Conservation (phyloP, 1,140 invertebrate genomes). For the Penaeus vannamei region DNA sequence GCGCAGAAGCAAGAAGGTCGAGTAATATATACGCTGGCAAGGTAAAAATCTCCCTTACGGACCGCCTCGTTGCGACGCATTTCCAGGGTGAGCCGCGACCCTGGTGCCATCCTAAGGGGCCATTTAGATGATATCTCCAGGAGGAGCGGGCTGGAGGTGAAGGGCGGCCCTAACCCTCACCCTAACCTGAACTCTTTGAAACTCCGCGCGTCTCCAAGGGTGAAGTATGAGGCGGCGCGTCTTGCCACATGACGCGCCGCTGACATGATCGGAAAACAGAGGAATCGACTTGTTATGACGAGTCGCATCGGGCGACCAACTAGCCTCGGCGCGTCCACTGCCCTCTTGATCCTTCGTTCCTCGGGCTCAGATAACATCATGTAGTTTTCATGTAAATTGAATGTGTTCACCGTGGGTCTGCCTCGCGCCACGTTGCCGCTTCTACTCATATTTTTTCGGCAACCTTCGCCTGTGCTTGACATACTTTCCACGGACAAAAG, state of each 20-base stretch:
- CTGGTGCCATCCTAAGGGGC: conserved; percentile 49
- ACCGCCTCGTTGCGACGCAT: background rate
- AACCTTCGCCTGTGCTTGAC: too few species aligned
- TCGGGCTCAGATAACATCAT: too few species aligned
- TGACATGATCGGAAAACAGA: background rate
- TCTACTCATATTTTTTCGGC: too few species aligned
- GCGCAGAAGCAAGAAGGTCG: background rate
- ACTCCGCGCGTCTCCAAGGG: too few species aligned
- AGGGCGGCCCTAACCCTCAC: conserved; percentile 23
- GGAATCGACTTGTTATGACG: background rate
- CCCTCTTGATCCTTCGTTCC: too few species aligned
- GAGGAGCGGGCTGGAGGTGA: conserved; percentile 43
- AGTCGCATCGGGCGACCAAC: background rate
- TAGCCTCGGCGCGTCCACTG: too few species aligned
- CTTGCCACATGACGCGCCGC: background rate
- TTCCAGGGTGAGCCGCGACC: background rate
- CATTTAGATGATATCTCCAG: conserved; percentile 62
- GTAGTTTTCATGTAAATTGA: too few species aligned
- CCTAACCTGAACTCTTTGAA: too few species aligned
- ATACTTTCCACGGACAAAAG: too few species aligned
- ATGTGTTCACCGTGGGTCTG: too few species aligned
- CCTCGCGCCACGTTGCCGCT: too few species aligned
- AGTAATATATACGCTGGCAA: background rate
- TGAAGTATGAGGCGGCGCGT: too few species aligned
- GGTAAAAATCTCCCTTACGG: conserved; percentile 9